phyloP scores from a whole-genome alignment of 2,888 invertebrate species.

The Timandra comae region DNA sequence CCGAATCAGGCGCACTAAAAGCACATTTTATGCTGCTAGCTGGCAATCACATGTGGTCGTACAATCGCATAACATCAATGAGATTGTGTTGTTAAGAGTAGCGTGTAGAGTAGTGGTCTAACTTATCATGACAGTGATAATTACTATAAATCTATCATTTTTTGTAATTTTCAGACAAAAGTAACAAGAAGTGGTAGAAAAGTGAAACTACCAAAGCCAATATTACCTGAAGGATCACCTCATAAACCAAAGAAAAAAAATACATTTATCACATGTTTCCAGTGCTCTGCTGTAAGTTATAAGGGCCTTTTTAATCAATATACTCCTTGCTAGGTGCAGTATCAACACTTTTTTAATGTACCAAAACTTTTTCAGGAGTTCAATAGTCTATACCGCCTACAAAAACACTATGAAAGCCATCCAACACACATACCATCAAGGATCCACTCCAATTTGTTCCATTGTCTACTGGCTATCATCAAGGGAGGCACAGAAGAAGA shows the following conservation, averaged over 20 bases:
- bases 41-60: not conserved
- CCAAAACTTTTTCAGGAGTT: constrained; percentile 54
- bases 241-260: constrained; percentile 49
- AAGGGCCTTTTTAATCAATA: no score
- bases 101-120: no score
- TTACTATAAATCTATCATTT: no score
- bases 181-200: constrained; percentile 62
- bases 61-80: not conserved
- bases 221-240: constrained; percentile 34
- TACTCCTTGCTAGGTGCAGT: no score
- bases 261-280: constrained; percentile 47
- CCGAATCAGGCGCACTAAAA: no score
- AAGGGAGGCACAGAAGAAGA: constrained; percentile 48
- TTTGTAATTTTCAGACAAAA: constrained; percentile 38
- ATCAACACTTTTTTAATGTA: constrained; percentile 1
- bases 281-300: constrained; percentile 59
- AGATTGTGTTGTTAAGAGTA: not conserved
- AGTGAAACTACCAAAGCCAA: constrained; percentile 50
- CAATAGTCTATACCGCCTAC: constrained; percentile 54
- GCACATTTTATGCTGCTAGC: no score
- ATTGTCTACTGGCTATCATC: constrained; percentile 57
- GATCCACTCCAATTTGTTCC: constrained; percentile 58
- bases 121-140: no score
- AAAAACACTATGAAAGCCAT: constrained; percentile 59
- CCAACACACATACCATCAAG: constrained; percentile 59